phyloP scores from a whole-genome alignment of 1,140 invertebrate species.

The Manduca sexta region DNA sequence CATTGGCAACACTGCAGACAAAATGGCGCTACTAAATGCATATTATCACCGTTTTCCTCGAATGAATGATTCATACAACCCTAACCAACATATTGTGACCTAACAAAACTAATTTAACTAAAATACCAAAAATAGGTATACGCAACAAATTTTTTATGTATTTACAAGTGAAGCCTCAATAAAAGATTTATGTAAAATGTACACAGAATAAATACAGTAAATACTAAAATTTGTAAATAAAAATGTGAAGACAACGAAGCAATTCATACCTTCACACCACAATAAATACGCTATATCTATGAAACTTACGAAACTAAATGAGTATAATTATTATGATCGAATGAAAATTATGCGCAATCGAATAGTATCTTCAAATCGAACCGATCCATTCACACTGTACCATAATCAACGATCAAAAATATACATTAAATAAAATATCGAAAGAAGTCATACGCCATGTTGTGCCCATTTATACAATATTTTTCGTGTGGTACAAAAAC shows the following conservation, averaged over 20 bases:
- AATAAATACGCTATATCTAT: conserved; percentile 65
- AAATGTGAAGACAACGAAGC: conserved; percentile 8
- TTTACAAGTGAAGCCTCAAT: conserved; percentile 64
- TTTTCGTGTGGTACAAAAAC: conserved; percentile 29
- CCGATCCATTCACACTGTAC: conserved; percentile 9
- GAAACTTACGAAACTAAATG: conserved; percentile 45
- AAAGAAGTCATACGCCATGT: conserved; percentile 7
- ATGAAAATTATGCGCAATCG: conserved; percentile 45
- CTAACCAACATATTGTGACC: conserved; percentile 15
- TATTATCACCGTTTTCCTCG: conserved; percentile 33
- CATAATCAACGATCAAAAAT: not conserved
- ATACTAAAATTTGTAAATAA: conserved; percentile 36
- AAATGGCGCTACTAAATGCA: conserved; percentile 59
- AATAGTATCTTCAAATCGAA: conserved; percentile 26
- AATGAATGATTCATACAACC: conserved; percentile 11
- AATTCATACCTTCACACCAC: conserved; percentile 1
- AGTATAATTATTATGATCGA: conserved; percentile 66
- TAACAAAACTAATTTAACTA: conserved; percentile 9
- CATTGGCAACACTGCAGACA: conserved; percentile 25
- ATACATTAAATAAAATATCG: conserved; percentile 1
- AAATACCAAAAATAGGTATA: conserved; percentile 23
- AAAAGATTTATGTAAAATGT: conserved; percentile 49
- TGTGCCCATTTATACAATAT: conserved; percentile 21
- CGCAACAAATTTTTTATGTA: conserved; percentile 44
- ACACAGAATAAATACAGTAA: conserved; percentile 20